Percentiles rank a stretch among this genome's conserved stretches.
These are phyloP conservation scores for Henicopernis longicauda DNA, from an alignment of 2,113 vertebrate genomes.

Conservation along the genomic window DNA sequence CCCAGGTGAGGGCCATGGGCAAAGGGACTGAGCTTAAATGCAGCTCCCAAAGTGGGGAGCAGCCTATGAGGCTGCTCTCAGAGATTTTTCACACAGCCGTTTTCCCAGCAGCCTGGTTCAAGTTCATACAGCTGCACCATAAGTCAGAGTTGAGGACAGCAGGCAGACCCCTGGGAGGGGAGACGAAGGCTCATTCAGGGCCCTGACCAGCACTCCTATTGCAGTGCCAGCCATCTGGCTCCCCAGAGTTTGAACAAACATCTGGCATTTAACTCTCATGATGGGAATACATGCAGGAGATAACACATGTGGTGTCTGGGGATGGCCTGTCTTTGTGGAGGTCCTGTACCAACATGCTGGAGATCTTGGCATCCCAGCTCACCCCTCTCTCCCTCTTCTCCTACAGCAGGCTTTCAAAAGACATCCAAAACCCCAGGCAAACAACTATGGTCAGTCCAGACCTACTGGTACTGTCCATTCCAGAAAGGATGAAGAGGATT, in stretches of 20 bases:
- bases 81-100: not conserved
- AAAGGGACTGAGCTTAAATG: not conserved
- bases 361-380: not conserved
- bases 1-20: not conserved
- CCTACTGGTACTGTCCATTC: not conserved
- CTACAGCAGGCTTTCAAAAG: not conserved
- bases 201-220: not conserved
- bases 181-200: rapidly evolving
- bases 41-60: not conserved
- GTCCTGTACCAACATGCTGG: not conserved
- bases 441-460: not conserved
- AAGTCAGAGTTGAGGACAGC: not conserved
- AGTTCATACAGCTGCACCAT: not conserved
- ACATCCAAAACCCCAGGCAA: not conserved
- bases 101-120: not conserved
- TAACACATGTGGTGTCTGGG: not conserved
- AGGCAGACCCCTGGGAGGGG: not conserved
- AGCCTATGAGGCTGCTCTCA: not conserved
- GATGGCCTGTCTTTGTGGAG: not conserved
- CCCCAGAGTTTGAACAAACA: not conserved
- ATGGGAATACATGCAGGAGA: not conserved
- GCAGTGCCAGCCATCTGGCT: not conserved
- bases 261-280: not conserved
- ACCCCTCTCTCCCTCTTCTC: not conserved
- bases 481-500: not conserved